Conservation (phyloP, 2,113 vertebrate species). For the Sisor rabdophorus region DNA sequence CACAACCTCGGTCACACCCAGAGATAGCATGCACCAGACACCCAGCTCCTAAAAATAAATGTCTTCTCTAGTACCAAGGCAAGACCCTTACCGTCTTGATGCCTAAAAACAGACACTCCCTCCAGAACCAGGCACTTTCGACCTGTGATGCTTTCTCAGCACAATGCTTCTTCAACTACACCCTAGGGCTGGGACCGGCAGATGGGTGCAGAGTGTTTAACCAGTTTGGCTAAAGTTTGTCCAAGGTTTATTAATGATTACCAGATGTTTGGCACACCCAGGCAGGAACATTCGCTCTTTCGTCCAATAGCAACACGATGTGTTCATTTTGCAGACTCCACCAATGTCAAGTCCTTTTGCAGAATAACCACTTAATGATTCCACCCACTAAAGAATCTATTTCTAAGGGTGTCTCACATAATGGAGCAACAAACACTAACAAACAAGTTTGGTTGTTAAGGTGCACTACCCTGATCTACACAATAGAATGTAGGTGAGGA, state of each 20-base stretch:
- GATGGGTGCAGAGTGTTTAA: conserved; percentile 38
- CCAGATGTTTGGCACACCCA: conserved; percentile 48
- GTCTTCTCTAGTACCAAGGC: conserved; percentile 30
- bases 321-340: conserved; percentile 35
- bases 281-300: conserved; percentile 18
- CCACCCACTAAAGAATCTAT: conserved; percentile 10
- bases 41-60: conserved; percentile 51
- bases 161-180: conserved; percentile 36
- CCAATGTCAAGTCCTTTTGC: conserved; percentile 19
- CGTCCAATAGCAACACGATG: conserved; percentile 41
- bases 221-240: conserved; percentile 53
- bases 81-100: conserved; percentile 34
- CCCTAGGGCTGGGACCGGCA: conserved; percentile 30
- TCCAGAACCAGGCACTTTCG: conserved; percentile 26
- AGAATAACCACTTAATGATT: not conserved
- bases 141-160: conserved; percentile 6
- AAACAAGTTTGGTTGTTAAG: conserved; percentile 24
- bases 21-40: conserved; percentile 22
- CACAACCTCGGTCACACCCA: conserved; percentile 50
- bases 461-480: conserved; percentile 13
- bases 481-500: conserved; percentile 14
- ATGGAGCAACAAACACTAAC: conserved; percentile 17
- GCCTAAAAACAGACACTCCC: conserved; percentile 40
- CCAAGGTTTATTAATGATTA: conserved; percentile 51
- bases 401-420: conserved; percentile 15